Evolutionary conservation across 2,888 invertebrate genomes (phyloP), one percentile per base, ranked within the genome.

Genomic region (Xanthostigma xanthostigma): DNA sequence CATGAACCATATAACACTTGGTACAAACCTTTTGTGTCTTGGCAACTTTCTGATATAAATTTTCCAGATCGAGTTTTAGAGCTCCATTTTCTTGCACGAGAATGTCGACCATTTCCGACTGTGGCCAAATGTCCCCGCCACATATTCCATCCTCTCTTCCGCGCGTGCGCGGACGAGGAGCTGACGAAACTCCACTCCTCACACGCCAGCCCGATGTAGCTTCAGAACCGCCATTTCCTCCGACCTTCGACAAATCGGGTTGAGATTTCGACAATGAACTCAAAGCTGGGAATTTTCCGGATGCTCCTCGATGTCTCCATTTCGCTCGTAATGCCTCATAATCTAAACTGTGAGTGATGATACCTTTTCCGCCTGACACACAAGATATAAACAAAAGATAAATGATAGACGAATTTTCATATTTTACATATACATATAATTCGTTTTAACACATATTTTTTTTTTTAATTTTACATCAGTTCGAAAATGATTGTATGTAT

Each of bases 61-160:
- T 78, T 48, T 84, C 81, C n/a, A 92, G 69, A 64, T 92, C 90
- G 46, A 83, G 71, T 68, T 90, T 85, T 53, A 93, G 75, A 54
- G 80, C 78, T 58, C 82, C 82, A 65, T 91, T 91, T 70, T 93
- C 92, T 46, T 85, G 81, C 46, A 86, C 82, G 10, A 92, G 71
- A 49, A 85, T 78, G 60, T 90, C 87, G 11, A 91, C 78, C 69
- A 89, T 84, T 57, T 87, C 86, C 5, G 75, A 72, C 4, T 74
- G 76, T 56, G 63, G 79, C 77, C 75, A 83, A 65, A 62, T 72
- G 71, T 62, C 81, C 63, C 58, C 76, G 62, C 61, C 71, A 61
- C 57, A 73, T 67, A 65, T 79, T 63, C 51, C 72, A 67, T 60
- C 80, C 68, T 73, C 75, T 38, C 74, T 63, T 1, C 75, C 75